Base-by-base conservation (phyloP, 2,113 vertebrate species). In the Calidris pugnax region DNA sequence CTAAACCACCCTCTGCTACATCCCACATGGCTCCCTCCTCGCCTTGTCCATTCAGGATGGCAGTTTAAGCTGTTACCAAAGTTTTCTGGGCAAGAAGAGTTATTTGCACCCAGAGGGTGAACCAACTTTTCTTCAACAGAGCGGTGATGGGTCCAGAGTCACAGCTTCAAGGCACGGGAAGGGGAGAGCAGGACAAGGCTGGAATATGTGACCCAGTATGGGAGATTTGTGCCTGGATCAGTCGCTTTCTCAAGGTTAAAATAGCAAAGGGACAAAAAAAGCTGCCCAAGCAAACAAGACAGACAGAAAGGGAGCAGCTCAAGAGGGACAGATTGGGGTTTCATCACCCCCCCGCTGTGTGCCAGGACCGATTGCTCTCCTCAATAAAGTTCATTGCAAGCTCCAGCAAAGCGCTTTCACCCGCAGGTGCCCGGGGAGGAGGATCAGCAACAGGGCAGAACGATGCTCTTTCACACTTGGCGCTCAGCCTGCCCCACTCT, bases 281-380 rank as follows among this genome's bases (percentile, higher is more conserved):
- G 13, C 22, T 92, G 32, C 37, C 50, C 32, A 15, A 62, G 66
- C 47, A 87, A 87, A 50, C 50, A 21, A 23, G 39, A 35, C 35
- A 8, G 0, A 0, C 4, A 37, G 59, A 55, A 47, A 60, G 15
- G 69, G 33, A 87, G 55, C 35, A 37, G 32, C 19, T 41, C 78
- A 87, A 87, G 23, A 45, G 72, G 59, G 45, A 35, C 28, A 2
- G 0, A 5, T 8, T 5, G 6, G 32, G n/a, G 39, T 27, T 48
- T 59, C 21, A 2, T 22, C 10, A 21, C 8, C 35, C 12, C 2
- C 35, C 32, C 7, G 1, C 5, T 3, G 7, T 1, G 2, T 9
- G 23, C 4, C 59, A 47, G 72, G 43, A 14, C 39, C 0, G 1
- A 35, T 3, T 4, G 12, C n/a, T 41, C 30, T 59, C 16, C 57